phyloP scores from a whole-genome alignment of 2,888 invertebrate genomes.

The Diarsia rubi region DNA sequence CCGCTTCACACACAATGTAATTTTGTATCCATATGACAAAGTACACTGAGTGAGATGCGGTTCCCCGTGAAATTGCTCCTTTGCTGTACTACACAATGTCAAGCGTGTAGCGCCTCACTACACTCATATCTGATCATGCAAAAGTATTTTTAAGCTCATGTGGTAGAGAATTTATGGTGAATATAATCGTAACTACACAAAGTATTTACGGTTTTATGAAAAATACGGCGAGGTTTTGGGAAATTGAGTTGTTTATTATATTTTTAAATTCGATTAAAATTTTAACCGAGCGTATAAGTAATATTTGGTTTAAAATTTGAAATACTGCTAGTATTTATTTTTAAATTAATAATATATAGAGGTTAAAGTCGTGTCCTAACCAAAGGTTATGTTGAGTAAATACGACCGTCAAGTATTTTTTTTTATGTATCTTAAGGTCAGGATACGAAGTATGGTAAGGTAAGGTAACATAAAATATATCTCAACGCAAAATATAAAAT shows the following conservation, averaged over 20 bases:
- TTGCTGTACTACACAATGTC: slow-evolving; percentile 51
- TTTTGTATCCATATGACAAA: slow-evolving; percentile 62
- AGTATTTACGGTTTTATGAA: background rate
- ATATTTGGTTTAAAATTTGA: background rate
- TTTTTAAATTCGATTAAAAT: background rate
- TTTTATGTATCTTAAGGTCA: background rate
- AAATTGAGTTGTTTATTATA: background rate
- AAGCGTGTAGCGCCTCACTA: slow-evolving; percentile 26
- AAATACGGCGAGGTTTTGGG: background rate
- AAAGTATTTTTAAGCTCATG: slow-evolving; percentile 32
- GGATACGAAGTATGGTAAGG: background rate
- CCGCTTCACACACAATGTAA: slow-evolving; percentile 45
- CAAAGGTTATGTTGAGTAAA: background rate
- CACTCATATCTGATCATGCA: slow-evolving; percentile 52
- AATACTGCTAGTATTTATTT: too few relatives aligned
- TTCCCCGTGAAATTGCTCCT: slow-evolving; percentile 65
- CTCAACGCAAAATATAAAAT: background rate
- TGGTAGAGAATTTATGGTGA: slow-evolving; percentile 22
- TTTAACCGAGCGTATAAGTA: too few relatives aligned
- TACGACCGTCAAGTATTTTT: background rate
- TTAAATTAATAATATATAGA: too few relatives aligned
- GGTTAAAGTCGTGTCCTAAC: background rate
- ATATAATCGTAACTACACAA: background rate
- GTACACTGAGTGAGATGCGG: slow-evolving; percentile 47
- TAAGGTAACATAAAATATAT: background rate